These are phyloP conservation scores for Calidris pugnax DNA, from an alignment of 2,113 vertebrate species.

Conservation along the genomic window DNA sequence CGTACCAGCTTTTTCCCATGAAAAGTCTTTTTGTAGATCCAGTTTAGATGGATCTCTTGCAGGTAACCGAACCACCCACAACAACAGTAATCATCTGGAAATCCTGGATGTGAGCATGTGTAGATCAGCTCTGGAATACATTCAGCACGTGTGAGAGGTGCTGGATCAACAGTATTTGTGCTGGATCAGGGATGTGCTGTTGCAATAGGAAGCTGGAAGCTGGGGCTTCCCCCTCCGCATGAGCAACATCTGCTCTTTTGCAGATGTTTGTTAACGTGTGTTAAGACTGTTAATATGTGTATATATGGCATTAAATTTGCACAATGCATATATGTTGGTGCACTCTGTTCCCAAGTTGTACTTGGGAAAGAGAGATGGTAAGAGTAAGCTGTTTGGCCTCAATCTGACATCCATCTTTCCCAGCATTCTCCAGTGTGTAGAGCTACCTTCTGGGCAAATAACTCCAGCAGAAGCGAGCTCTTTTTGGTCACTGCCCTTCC, in stretches of 20 bases:
- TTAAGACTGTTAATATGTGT: neutral
- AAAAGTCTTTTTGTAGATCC: neutral
- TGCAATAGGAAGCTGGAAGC: neutral
- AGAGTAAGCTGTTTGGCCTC: neutral
- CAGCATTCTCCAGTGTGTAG: neutral
- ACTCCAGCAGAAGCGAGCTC: neutral
- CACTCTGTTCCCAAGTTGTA: neutral
- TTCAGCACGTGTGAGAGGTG: neutral
- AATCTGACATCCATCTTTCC: neutral
- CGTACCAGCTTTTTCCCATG: neutral
- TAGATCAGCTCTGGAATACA: neutral
- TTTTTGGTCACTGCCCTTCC: neutral
- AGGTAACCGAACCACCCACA: neutral
- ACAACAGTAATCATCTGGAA: neutral
- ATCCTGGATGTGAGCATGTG: neutral
- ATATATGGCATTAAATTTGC: neutral
- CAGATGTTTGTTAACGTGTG: too few species aligned
- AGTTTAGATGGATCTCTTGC: neutral
- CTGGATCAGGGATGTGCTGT: neutral
- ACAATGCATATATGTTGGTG: neutral
- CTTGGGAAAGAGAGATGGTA: neutral
- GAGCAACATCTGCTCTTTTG: neutral
- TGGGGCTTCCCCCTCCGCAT: neutral
- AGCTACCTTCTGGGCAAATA: neutral
- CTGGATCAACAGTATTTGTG: neutral